Conservation (phyloP, 1,140 invertebrate species). For the Epicauta chinensis region DNA sequence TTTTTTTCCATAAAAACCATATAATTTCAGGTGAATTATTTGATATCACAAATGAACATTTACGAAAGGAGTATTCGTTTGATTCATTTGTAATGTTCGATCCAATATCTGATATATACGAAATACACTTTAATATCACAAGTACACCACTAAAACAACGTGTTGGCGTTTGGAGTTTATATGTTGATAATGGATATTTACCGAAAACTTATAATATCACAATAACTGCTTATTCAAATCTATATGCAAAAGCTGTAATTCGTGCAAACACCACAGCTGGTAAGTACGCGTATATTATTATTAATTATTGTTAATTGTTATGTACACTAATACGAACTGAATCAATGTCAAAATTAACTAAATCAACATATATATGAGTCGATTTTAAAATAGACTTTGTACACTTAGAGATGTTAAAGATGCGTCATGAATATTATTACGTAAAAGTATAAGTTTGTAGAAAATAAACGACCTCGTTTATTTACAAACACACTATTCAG, state of each 20-base stretch:
- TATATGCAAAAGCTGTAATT: conserved; percentile 13
- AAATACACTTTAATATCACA: conserved; percentile 30
- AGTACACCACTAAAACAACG: conserved; percentile 9
- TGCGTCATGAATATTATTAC: conserved; percentile 11
- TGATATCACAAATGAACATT: conserved; percentile 17
- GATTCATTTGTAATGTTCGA: conserved; percentile 22
- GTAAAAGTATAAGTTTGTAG: neutral
- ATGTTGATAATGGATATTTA: conserved; percentile 17
- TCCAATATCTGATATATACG: conserved; percentile 12
- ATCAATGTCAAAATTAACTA: conserved; percentile 4
- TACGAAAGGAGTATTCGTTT: conserved; percentile 15
- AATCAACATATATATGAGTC: neutral
- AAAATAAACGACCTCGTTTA: conserved; percentile 3
- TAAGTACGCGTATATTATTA: too few species aligned
- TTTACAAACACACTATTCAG: conserved; percentile 8
- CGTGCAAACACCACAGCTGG: too few species aligned
- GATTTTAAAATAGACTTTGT: conserved; percentile 10
- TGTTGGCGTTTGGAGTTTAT: conserved; percentile 29
- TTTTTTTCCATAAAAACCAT: neutral
- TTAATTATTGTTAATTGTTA: conserved; percentile 1
- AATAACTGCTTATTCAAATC: conserved; percentile 25
- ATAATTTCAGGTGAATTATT: conserved; percentile 26
- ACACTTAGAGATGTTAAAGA: neutral
- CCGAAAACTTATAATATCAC: conserved; percentile 24
- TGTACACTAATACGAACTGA: conserved; percentile 7